phyloP scores from a whole-genome alignment of 1,140 invertebrate species.

The Streblospio benedicti region DNA sequence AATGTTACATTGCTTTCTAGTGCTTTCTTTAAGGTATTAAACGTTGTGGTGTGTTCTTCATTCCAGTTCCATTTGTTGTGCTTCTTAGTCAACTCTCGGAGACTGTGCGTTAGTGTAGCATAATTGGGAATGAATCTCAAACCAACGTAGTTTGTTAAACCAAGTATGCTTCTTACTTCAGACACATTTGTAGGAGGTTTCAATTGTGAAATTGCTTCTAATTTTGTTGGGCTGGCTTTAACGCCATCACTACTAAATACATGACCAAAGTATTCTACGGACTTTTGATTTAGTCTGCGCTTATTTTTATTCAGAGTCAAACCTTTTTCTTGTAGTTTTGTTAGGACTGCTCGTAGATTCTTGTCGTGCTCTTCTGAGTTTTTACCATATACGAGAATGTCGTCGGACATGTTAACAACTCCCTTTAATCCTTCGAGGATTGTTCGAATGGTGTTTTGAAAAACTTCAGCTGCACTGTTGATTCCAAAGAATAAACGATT shows the following conservation, averaged over 20 bases:
- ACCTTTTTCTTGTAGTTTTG: background rate
- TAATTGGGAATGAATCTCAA: conserved; percentile 21
- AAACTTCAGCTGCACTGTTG: background rate
- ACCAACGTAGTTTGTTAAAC: conserved; percentile 16
- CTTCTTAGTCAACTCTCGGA: background rate
- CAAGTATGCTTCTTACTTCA: background rate
- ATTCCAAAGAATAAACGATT: conserved; percentile 6
- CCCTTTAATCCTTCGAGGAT: conserved; percentile 11
- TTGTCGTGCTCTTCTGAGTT: conserved; percentile 18
- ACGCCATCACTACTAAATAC: background rate
- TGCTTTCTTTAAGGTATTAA: conserved; percentile 21
- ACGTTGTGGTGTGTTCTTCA: conserved; percentile 6
- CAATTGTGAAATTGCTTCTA: background rate
- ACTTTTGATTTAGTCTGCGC: no score
- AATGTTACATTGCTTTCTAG: conserved; percentile 21
- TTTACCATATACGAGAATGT: conserved; percentile 22
- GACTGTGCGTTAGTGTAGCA: background rate
- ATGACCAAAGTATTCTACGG: no score
- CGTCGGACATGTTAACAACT: conserved; percentile 17
- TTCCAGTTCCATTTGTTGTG: conserved; percentile 6
- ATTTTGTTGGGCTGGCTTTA: background rate
- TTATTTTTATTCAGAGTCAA: background rate
- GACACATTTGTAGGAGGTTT: background rate
- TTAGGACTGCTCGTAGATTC: conserved; percentile 8
- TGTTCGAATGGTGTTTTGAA: conserved; percentile 10